Conservation (phyloP, 1,140 invertebrate genomes). For the Drosophila malerkotliana region DNA sequence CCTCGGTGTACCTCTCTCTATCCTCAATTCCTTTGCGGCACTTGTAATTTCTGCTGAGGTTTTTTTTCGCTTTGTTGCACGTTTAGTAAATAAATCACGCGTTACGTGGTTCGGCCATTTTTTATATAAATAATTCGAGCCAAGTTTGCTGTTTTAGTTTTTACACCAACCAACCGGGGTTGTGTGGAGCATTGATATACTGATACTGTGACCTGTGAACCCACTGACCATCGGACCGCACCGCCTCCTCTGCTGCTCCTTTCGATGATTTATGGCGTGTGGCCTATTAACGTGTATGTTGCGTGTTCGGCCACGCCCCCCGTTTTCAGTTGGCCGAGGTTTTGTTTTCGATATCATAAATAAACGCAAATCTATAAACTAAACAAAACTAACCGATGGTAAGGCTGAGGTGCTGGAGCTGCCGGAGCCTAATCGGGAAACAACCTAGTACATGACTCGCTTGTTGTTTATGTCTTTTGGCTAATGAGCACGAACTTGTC, state of each 20-base stretch:
- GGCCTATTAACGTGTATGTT: slow-evolving; percentile 67
- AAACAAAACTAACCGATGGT: slow-evolving; percentile 69
- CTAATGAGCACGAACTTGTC: slow-evolving; percentile 82
- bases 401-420: neutral
- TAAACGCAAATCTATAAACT: slow-evolving; percentile 81
- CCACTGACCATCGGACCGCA: slow-evolving; percentile 41
- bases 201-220: slow-evolving; percentile 50
- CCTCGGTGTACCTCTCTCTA: slow-evolving; percentile 7
- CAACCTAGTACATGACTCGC: slow-evolving; percentile 48
- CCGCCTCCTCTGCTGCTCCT: slow-evolving; percentile 42
- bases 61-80: slow-evolving; percentile 66
- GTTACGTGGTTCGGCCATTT: slow-evolving; percentile 72
- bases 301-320: slow-evolving; percentile 37
- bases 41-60: slow-evolving; percentile 79
- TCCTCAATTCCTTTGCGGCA: slow-evolving; percentile 26
- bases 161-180: slow-evolving; percentile 5
- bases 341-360: slow-evolving; percentile 63
- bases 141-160: slow-evolving; percentile 57
- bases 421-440: slow-evolving; percentile 2
- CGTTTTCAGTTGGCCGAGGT: neutral
- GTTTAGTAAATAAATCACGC: slow-evolving; percentile 82
- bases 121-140: slow-evolving; percentile 80
- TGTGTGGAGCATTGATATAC: slow-evolving; percentile 43
- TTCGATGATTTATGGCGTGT: slow-evolving; percentile 77
- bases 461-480: slow-evolving; percentile 46